Base-by-base conservation (phyloP, 2,113 vertebrate species). In the Labeo rohita region DNA sequence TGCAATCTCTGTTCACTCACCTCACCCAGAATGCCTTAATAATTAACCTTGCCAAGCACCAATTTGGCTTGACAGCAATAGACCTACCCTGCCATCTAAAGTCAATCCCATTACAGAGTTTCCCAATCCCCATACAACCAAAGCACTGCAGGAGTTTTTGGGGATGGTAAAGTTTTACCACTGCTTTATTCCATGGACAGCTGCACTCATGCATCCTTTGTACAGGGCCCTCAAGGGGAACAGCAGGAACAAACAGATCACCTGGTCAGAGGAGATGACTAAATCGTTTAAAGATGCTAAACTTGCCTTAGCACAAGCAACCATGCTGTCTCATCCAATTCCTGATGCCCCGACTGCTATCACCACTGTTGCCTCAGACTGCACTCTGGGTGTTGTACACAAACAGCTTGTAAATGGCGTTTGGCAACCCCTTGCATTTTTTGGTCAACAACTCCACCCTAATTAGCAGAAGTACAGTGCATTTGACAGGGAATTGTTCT, bases 351-450 rank as follows among this genome's bases (percentile, higher is more conserved):
- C 15, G 0, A 47, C n/a, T 11, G 43, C 43, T 45, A 73, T 75
- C 45, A 45, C 39, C 18, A 73, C 70, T 39, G 39, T 43, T 28
- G 15, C 21, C 1, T 23, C 21, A 12, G 72, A 74, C 3, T 74
- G 72, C 21, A 8, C 72, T 76, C 59, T 77, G 13, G 50, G 78
- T 49, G 47, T 28, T 2, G 65, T 83, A 7, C 18, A 72, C 10
- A 8, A 83, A 10, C 75, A 77, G 23, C 1, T 50, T 12, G 78
- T 86, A 28, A 8, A 49, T 34, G 34, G 23, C 0, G 18, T 59
- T 28, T 86, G 79, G 80, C 85, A 83, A 28, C 47, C 7, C 0
- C 80, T 83, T n/a, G 39, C 36, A 21, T 87, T 83, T 28, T 87
- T 87, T 47, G 43, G 80, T 34, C 50, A 5, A 4, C 59, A 84